These are phyloP conservation scores for Drosophila malerkotliana DNA, from an alignment of 1,140 invertebrate species.

Conservation along the genomic window DNA sequence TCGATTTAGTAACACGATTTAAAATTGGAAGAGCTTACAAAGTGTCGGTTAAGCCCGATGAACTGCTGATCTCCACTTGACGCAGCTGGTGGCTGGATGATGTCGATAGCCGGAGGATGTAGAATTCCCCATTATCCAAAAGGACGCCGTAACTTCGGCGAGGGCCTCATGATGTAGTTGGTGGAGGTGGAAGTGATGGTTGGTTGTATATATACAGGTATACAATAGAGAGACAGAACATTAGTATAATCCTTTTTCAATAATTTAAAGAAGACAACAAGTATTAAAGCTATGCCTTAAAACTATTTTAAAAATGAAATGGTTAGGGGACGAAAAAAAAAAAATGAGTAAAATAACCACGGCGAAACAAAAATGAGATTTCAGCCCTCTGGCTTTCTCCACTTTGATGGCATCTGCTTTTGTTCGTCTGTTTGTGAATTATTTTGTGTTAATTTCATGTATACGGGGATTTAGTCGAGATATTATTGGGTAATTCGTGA, in stretches of 20 bases:
- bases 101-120: conserved; percentile 6
- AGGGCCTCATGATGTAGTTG: conserved; percentile 31
- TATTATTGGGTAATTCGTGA: conserved; percentile 6
- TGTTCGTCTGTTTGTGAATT: conserved; percentile 30
- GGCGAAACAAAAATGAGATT: conserved; percentile 35
- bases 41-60: conserved; percentile 29
- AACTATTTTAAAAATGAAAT: conserved; percentile 56
- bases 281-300: conserved; percentile 67
- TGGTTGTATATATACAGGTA: conserved; percentile 75
- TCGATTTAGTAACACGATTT: conserved; percentile 41
- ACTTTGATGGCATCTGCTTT: conserved; percentile 16
- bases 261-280: conserved; percentile 79
- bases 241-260: conserved; percentile 70
- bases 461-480: conserved; percentile 4
- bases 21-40: conserved; percentile 79
- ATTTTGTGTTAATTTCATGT: conserved; percentile 35
- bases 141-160: conserved; percentile 4
- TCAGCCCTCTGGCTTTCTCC: conserved; percentile 7
- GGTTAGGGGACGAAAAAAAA: conserved; percentile 14
- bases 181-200: conserved; percentile 31
- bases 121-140: conserved; percentile 1
- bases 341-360: conserved; percentile 27
- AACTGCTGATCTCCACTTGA: conserved; percentile 7
- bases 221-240: conserved; percentile 81
- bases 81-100: conserved; percentile 1